Percentiles rank a stretch among this genome's conserved stretches.
These are phyloP conservation scores for Eupithecia pulchellata DNA, from an alignment of 2,888 invertebrate species.

Conservation along the genomic window DNA sequence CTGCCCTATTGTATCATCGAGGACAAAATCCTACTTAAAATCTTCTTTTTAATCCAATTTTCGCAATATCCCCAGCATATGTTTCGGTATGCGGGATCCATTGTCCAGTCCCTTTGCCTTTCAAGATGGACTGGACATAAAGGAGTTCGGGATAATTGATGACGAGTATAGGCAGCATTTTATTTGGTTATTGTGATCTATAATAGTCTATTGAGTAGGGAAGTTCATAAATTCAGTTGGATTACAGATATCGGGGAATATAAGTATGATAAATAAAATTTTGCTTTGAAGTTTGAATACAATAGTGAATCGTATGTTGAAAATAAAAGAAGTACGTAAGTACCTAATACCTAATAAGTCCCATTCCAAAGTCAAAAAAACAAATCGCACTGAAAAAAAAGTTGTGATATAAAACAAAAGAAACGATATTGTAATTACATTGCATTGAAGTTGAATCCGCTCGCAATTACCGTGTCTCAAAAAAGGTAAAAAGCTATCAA, in stretches of 20 bases:
- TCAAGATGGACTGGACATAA: conserved; percentile 64
- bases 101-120: conserved; percentile 74
- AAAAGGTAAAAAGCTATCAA: conserved; percentile 56
- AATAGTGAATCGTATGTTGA: not conserved
- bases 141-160: conserved; percentile 66
- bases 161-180: conserved; percentile 69
- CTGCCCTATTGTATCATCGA: conserved; percentile 63
- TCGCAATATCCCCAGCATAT: conserved; percentile 68
- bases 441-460: conserved; percentile 23
- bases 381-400: not conserved
- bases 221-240: conserved; percentile 47
- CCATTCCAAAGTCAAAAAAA: not conserved
- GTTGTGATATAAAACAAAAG: not conserved
- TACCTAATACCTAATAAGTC: not conserved
- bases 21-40: conserved; percentile 64
- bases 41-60: conserved; percentile 78
- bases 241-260: not conserved
- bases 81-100: conserved; percentile 63
- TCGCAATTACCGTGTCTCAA: conserved; percentile 50
- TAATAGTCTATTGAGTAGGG: conserved; percentile 49
- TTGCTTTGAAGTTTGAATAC: not conserved
- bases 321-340: not conserved
- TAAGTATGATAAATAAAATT: not conserved
- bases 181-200: conserved; percentile 66
- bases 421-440: conserved; percentile 24